Evolutionary conservation across 2,113 vertebrate genomes (phyloP).

Genomic region (Sceloporus undulatus): DNA sequence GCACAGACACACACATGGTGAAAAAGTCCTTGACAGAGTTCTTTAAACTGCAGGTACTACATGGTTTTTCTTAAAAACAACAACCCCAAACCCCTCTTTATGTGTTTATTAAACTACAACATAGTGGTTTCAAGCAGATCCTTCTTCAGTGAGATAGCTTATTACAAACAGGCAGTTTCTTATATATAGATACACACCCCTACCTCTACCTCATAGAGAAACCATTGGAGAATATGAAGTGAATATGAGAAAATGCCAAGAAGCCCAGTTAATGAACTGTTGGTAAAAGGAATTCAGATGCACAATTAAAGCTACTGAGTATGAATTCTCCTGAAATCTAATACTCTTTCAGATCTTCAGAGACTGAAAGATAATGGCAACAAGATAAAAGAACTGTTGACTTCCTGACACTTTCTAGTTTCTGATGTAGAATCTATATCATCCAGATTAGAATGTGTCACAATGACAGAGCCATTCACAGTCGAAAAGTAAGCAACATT

Average conservation of each 20-base stretch:
- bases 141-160: background rate
- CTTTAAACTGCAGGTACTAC: background rate
- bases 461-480: no score
- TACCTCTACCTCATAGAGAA: constrained; percentile 13
- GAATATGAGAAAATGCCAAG: constrained; percentile 36
- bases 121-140: background rate
- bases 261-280: constrained; percentile 60
- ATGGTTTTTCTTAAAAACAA: no score
- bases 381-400: constrained; percentile 45
- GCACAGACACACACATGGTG: no score
- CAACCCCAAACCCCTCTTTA: no score
- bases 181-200: no score
- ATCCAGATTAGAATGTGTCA: no score
- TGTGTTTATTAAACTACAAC: background rate
- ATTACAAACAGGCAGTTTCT: background rate
- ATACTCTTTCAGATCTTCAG: constrained; percentile 35
- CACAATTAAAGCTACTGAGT: constrained; percentile 18
- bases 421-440: background rate
- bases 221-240: background rate
- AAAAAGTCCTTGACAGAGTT: no score
- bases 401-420: constrained; percentile 18
- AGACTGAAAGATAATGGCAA: constrained; percentile 54
- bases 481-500: no score
- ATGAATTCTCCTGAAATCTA: constrained; percentile 33
- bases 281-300: constrained; percentile 22